Evolutionary conservation across 1,140 invertebrate species (phyloP), one percentile per base, ranked within the genome.

Genomic region (Zaprionus ornatus): DNA sequence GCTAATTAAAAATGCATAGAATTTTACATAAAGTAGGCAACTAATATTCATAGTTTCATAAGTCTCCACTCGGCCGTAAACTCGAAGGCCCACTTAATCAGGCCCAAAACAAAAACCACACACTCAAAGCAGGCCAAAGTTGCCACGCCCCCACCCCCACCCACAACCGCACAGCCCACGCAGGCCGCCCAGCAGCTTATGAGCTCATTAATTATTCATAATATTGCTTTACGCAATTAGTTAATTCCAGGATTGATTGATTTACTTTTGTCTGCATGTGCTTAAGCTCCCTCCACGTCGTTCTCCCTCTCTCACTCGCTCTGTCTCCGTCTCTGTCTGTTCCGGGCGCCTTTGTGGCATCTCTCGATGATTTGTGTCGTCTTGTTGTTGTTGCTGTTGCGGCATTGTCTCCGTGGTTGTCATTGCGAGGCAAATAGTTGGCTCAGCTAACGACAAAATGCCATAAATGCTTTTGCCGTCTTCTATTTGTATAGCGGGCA

Each of bases 141-240:
- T 56, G 29, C 56, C 62, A 56, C 40, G 29, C 68, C 45, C 54
- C 62, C 19, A 15, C 0, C 25, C 23, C 52, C 25, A 29, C 19
- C 55, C 25, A 35, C 52, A 56, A 29, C 29, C 32, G 15, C 23
- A 37, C 29, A 32, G 29, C 17, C 29, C n/a, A 52, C 19, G 27
- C 21, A 23, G 25, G 42, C 50, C 29, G 48, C 59, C 63, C 45
- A 57, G 64, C 79, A 79, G 45, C 45, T 81, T 79, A 81, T 76
- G 73, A 81, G 82, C 82, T 86, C 80, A 86, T 86, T 86, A 86
- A 86, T 86, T 86, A 86, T 86, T 86, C 82, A 86, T 86, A 86
- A 86, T 83, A 82, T 80, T 83, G 80, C 80, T 83, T 80, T 80
- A 83, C 78, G 82, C 78, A 86, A 86, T 86, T 86, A 86, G 82